These are phyloP conservation scores for Nibea coibor DNA, from an alignment of 2,113 vertebrate genomes.

Conservation along the genomic window DNA sequence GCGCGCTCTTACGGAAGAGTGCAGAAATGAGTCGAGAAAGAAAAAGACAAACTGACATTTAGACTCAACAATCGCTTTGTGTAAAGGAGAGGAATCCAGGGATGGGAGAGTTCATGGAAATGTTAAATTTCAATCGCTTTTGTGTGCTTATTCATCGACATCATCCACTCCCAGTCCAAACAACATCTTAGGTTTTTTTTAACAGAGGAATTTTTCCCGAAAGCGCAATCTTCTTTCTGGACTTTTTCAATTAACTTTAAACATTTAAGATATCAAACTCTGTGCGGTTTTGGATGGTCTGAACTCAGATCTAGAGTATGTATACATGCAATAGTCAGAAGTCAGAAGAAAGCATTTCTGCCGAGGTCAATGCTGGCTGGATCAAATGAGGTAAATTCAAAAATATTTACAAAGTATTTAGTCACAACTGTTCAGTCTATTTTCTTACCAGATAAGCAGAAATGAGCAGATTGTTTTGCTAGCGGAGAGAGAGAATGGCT, in stretches of 20 bases:
- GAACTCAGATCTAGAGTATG: background rate
- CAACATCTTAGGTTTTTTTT: background rate
- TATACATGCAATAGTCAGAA: constrained; percentile 2
- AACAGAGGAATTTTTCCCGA: background rate
- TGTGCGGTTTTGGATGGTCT: background rate
- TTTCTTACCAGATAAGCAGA: constrained; percentile 62
- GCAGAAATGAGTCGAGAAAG: constrained; percentile 26
- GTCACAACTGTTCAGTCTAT: constrained; percentile 28
- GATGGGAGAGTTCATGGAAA: constrained; percentile 43
- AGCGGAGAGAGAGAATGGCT: constrained; percentile 45
- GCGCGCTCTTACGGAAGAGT: constrained; percentile 22
- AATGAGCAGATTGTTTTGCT: constrained; percentile 55
- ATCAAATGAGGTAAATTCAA: constrained; percentile 19
- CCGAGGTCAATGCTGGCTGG: background rate
- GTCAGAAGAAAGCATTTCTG: constrained; percentile 13
- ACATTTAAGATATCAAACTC: background rate
- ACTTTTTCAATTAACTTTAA: constrained; percentile 1
- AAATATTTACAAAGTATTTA: constrained; percentile 40
- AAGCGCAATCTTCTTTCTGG: background rate
- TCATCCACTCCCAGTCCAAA: constrained; percentile 19
- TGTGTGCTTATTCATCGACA: constrained; percentile 22
- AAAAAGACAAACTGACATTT: constrained; percentile 51
- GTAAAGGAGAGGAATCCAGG: constrained; percentile 40
- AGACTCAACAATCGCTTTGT: constrained; percentile 47
- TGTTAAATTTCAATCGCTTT: constrained; percentile 35